Base-by-base conservation (phyloP, 2,888 invertebrate genomes). In the Andrena bucephala region DNA sequence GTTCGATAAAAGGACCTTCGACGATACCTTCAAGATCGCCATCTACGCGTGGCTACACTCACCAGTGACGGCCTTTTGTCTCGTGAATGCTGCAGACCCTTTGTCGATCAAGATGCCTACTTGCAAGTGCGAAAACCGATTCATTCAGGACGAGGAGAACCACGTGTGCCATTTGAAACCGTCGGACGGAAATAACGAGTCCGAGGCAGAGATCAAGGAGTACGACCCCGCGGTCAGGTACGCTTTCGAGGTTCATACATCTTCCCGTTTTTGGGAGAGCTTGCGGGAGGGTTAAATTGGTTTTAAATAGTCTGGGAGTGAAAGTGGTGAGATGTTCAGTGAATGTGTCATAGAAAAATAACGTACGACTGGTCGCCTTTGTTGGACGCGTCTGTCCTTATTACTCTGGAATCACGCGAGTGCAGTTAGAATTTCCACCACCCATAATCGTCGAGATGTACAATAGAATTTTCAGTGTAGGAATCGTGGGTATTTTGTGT, bases 81-180 rank as follows among this genome's bases (percentile, higher is more conserved):
- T 2, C 33, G n/a, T 6, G 27, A 5, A 31, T 48, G 48, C 7
- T 2, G 10, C 5, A n/a, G 36, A 10, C 1, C n/a, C 13, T 50
- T 27, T 4, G 16, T n/a, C 13, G 6, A 20, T 20, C 42, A 7
- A 68, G 16, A 93, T 93, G 93, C 91, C 92, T 16, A 89, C 87
- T 31, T 93, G 93, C 67, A 83, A 87, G 24, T 93, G 93, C 70
- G 82, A 89, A n/a, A 81, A 73, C 65, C 73, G 79, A 3, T 65
- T 81, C 50, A 74, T 69, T 16, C 54, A 13, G 60, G 80, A 86
- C 31, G 77, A 86, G 60, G 85, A 83, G 60, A 81, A 83, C 69
- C 91, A 91, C 52, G 83, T 88, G 29, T 91, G 91, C 70, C 85
- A 89, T 54, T 20, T 85, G n/a, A 89, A 91, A 42, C 83, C 74